These are phyloP conservation scores for Clostera curtula DNA, from an alignment of 2,888 invertebrate genomes.

Conservation along the genomic window DNA sequence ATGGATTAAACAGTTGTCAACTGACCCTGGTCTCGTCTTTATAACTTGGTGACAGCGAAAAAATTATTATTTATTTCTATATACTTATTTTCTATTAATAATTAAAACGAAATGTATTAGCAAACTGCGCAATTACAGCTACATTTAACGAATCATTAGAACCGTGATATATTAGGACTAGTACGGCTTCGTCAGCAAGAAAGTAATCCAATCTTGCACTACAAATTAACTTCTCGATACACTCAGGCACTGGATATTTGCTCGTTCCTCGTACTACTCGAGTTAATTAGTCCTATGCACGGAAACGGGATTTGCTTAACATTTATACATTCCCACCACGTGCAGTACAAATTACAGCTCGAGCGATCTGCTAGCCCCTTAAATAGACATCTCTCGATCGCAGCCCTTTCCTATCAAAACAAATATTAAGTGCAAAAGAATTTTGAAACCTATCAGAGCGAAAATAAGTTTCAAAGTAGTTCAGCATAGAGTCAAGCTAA, in stretches of 20 bases:
- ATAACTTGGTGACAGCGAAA: no score
- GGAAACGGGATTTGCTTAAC: slow-evolving; percentile 7
- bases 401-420: slow-evolving; percentile 48
- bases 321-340: slow-evolving; percentile 42
- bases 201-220: slow-evolving; percentile 19
- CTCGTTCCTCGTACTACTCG: slow-evolving; percentile 4
- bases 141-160: no score
- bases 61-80: no score
- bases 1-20: no score
- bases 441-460: slow-evolving; percentile 8
- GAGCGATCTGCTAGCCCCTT: slow-evolving; percentile 50
- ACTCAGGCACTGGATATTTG: slow-evolving; percentile 3
- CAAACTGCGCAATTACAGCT: no score
- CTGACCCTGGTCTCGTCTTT: no score
- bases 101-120: no score
- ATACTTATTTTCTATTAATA: no score
- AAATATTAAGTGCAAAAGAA: slow-evolving; percentile 21
- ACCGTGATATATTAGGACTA: no score
- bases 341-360: slow-evolving; percentile 56
- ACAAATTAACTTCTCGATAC: slow-evolving; percentile 1
- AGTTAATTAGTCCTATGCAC: slow-evolving; percentile 18
- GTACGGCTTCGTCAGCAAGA: no score
- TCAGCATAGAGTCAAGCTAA: slow-evolving; percentile 20
- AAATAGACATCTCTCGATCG: slow-evolving; percentile 52
- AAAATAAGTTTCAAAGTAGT: slow-evolving; percentile 12